Conservation (phyloP, 92 coral and sea anemone species). For the Nematostella vectensis region DNA sequence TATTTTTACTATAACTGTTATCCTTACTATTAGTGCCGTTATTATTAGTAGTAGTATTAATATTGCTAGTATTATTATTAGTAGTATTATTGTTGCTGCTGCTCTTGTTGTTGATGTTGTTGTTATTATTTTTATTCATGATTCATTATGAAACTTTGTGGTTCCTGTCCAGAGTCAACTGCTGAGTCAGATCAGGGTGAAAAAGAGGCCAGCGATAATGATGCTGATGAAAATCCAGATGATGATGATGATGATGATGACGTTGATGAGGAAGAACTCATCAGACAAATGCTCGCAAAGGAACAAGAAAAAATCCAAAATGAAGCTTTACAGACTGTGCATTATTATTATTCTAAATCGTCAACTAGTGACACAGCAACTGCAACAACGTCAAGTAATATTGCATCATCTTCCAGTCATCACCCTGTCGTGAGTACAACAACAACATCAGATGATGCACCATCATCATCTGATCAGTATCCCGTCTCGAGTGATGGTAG, state of each 20-base stretch:
- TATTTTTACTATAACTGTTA: too few relatives aligned
- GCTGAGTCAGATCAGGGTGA: too few relatives aligned
- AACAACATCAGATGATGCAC: too few relatives aligned
- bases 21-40: too few relatives aligned
- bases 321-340: background rate
- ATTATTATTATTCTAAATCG: background rate
- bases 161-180: too few relatives aligned
- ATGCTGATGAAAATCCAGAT: conserved; percentile 11
- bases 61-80: too few relatives aligned
- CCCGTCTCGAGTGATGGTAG: conserved; percentile 82
- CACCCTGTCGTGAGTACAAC: background rate
- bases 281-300: conserved; percentile 88
- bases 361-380: conserved; percentile 6
- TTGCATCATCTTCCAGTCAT: conserved; percentile 6
- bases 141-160: too few relatives aligned
- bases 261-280: conserved; percentile 80
- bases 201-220: too few relatives aligned
- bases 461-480: conserved; percentile 22
- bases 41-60: too few relatives aligned
- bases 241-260: conserved; percentile 79
- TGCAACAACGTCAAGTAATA: conserved; percentile 7
- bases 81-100: too few relatives aligned
- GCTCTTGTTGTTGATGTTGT: too few relatives aligned
- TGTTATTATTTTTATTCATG: too few relatives aligned
- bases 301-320: conserved; percentile 57